Conservation (phyloP, 2,797 vertebrate species). For the Epinephelus malabaricus region DNA sequence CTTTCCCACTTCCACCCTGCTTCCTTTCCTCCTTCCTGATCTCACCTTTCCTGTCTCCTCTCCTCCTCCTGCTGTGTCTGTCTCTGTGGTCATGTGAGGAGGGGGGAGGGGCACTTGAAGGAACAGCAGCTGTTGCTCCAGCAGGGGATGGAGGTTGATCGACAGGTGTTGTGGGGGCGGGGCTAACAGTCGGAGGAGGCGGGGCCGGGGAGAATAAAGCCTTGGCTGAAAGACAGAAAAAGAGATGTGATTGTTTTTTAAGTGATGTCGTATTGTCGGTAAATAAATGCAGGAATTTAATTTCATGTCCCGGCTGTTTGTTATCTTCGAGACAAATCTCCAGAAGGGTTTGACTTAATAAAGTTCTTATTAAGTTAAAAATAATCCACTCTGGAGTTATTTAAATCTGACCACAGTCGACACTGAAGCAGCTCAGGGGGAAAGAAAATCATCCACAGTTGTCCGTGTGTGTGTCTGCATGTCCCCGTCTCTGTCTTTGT, state of each 20-base stretch:
- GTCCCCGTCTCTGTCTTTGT: neutral
- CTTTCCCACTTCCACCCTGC: no score
- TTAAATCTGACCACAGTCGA: conserved; percentile 6
- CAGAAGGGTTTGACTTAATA: conserved; percentile 9
- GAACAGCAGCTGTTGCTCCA: conserved; percentile 32
- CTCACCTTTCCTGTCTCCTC: conserved; percentile 86
- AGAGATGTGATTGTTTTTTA: neutral
- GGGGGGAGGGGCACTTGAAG: neutral
- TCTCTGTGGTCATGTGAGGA: conserved; percentile 54
- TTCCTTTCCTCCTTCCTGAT: neutral
- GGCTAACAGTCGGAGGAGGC: conserved; percentile 35
- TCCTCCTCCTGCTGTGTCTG: conserved; percentile 84
- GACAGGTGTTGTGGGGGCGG: conserved; percentile 37
- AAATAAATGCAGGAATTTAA: conserved; percentile 17
- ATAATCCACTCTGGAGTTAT: neutral
- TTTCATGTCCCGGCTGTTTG: neutral
- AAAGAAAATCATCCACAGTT: conserved; percentile 5
- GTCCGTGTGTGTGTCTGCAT: neutral
- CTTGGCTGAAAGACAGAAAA: conserved; percentile 57
- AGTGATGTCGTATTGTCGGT: neutral
- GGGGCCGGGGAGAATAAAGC: conserved; percentile 46
- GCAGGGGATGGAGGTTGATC: neutral
- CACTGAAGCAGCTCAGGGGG: conserved; percentile 5
- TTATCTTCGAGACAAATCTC: conserved; percentile 5
- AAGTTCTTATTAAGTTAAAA: conserved; percentile 22